These are phyloP conservation scores for Onchidella celtica DNA, from an alignment of 2,888 invertebrate species.

Conservation along the genomic window DNA sequence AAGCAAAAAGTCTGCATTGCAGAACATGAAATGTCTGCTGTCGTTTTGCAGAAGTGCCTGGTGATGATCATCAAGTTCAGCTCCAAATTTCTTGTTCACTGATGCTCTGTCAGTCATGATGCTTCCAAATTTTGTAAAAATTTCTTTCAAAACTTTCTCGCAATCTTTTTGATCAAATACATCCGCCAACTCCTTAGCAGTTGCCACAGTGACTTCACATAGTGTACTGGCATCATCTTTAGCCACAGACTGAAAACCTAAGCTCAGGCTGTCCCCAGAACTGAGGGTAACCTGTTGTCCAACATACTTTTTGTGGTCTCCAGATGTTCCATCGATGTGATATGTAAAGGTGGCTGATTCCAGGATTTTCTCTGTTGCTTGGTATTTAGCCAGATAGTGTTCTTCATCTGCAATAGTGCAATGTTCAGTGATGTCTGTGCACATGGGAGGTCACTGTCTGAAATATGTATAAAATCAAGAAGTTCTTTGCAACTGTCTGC, in stretches of 20 bases:
- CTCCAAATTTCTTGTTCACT: neutral
- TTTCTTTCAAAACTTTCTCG: too few species aligned
- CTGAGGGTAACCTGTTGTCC: constrained; percentile 29
- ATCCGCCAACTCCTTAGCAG: neutral
- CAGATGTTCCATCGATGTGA: neutral
- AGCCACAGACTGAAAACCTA: constrained; percentile 5
- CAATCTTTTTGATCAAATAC: too few species aligned
- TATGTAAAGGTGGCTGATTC: neutral
- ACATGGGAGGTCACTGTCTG: too few species aligned
- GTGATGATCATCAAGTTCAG: neutral
- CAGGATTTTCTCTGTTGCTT: neutral
- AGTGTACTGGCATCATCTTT: constrained; percentile 21
- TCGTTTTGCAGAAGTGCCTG: too few species aligned
- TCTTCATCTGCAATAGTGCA: neutral
- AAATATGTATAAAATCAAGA: too few species aligned
- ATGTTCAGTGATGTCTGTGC: too few species aligned
- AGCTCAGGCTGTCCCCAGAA: constrained; percentile 4
- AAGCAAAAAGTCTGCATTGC: neutral
- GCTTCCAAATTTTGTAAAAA: too few species aligned
- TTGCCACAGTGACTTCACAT: neutral
- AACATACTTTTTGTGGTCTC: neutral
- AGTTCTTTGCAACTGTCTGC: too few species aligned
- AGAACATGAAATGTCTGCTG: neutral
- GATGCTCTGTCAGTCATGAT: too few species aligned
- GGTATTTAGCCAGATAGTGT: neutral